Conservation (phyloP, 35 echinoderm and acorn worm genomes). For the Apostichopus parvimensis region DNA sequence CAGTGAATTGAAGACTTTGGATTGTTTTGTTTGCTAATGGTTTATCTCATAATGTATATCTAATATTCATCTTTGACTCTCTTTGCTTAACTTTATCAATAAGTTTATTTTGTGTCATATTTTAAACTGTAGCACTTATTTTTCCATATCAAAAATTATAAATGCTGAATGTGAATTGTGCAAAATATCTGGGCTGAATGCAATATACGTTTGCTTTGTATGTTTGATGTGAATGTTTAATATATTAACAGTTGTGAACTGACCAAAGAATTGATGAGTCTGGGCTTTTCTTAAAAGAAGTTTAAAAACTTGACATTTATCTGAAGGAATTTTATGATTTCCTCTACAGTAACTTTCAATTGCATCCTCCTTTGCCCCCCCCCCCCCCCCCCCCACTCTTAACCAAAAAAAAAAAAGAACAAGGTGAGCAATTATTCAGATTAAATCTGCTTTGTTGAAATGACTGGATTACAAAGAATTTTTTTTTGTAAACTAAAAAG, state of each 20-base stretch:
- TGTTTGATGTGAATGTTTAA: conserved; percentile 47
- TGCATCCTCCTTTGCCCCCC: background rate
- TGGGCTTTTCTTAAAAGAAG: too few species aligned
- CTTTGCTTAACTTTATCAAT: too few species aligned
- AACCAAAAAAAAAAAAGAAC: background rate
- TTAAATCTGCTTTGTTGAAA: conserved; percentile 28
- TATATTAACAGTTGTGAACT: conserved; percentile 10
- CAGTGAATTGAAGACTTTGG: too few species aligned
- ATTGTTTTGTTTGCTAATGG: too few species aligned
- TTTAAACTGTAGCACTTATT: background rate
- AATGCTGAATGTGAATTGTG: conserved; percentile 10
- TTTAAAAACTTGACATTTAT: too few species aligned
- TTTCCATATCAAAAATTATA: background rate
- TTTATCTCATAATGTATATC: too few species aligned
- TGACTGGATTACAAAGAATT: background rate
- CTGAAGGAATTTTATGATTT: too few species aligned
- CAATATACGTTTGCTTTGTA: conserved; percentile 26
- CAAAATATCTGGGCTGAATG: conserved; percentile 44
- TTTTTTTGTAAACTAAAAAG: background rate
- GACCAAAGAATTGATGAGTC: background rate
- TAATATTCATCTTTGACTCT: too few species aligned
- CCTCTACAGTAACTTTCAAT: too few species aligned
- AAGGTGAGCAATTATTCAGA: background rate
- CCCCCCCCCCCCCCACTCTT: background rate
- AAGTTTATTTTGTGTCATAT: background rate